A percentile compares a stretch with the other conserved stretches of the same genome.
phyloP scores from a whole-genome alignment of 2,113 vertebrate genomes.

The Oostethus manadensis region DNA sequence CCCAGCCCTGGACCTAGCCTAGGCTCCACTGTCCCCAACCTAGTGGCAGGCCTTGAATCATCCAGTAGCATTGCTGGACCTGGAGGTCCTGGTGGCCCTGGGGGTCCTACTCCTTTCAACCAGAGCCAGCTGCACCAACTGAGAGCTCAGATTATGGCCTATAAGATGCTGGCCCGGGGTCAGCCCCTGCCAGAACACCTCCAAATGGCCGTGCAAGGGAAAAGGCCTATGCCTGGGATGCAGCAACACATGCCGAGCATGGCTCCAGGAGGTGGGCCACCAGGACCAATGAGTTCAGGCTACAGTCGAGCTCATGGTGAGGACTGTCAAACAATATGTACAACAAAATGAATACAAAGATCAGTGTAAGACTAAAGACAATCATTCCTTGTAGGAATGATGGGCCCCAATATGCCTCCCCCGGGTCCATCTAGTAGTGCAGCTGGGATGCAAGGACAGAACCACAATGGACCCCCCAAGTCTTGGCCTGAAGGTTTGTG shows the following conservation, averaged over 20 bases:
- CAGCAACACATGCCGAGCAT: slow-evolving; percentile 78
- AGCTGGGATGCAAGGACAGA: slow-evolving; percentile 87
- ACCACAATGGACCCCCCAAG: slow-evolving; percentile 87
- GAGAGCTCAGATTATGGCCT: slow-evolving; percentile 92
- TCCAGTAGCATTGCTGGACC: slow-evolving; percentile 30
- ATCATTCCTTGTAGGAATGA: slow-evolving; percentile 75
- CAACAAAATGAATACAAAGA: not conserved
- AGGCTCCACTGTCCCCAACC: slow-evolving; percentile 27
- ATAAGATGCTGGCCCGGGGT: slow-evolving; percentile 88
- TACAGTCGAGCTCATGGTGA: slow-evolving; percentile 86
- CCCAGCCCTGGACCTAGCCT: slow-evolving; percentile 52
- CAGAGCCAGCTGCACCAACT: slow-evolving; percentile 92
- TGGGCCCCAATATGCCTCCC: slow-evolving; percentile 92
- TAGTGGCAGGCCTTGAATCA: slow-evolving; percentile 47
- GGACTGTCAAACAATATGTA: slow-evolving; percentile 8
- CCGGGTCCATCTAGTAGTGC: slow-evolving; percentile 87
- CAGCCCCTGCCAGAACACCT: slow-evolving; percentile 88
- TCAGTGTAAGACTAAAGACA: not conserved
- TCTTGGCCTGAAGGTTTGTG: slow-evolving; percentile 89
- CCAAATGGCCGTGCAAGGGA: slow-evolving; percentile 89
- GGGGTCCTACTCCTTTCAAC: slow-evolving; percentile 83
- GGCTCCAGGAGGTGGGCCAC: slow-evolving; percentile 71
- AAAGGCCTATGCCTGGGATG: slow-evolving; percentile 85
- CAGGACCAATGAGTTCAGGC: slow-evolving; percentile 73
- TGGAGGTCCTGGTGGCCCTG: slow-evolving; percentile 65